Percentiles rank a stretch among this genome's conserved stretches.
phyloP scores from a whole-genome alignment of 2,797 vertebrate species.

The Champsocephalus gunnari region DNA sequence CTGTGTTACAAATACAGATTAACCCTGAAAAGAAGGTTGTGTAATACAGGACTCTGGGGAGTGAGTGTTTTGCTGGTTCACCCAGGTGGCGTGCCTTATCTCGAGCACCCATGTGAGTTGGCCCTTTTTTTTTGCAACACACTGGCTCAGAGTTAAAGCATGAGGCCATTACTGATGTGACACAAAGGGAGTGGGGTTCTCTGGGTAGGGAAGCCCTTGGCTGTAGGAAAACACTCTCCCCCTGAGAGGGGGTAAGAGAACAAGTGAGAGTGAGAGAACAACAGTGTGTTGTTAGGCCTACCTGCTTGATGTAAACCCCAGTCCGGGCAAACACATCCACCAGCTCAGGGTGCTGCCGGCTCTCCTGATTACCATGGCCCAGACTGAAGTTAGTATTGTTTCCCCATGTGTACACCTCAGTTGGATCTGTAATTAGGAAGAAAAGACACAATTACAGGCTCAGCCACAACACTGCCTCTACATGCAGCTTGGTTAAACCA shows the following conservation, averaged over 20 bases:
- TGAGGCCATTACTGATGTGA: conserved; percentile 32
- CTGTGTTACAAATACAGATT: conserved; percentile 28
- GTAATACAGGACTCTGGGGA: conserved; percentile 58
- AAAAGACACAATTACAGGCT: conserved; percentile 49
- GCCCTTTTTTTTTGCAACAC: conserved; percentile 31
- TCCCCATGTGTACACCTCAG: conserved; percentile 97
- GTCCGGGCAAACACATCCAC: conserved; percentile 94
- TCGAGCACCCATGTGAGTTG: conserved; percentile 36
- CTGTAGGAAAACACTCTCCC: conserved; percentile 40
- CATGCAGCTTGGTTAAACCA: conserved; percentile 8
- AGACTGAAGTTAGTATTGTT: conserved; percentile 97
- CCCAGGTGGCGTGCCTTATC: conserved; percentile 54
- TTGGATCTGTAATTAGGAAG: conserved; percentile 88
- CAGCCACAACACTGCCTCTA: background rate
- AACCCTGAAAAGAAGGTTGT: conserved; percentile 42
- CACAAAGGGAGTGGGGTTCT: conserved; percentile 26
- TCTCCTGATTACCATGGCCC: conserved; percentile 96
- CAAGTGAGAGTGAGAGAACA: conserved; percentile 1
- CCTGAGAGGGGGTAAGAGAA: conserved; percentile 13
- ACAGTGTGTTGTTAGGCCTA: conserved; percentile 67
- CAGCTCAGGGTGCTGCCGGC: conserved; percentile 93
- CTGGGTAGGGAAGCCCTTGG: conserved; percentile 42
- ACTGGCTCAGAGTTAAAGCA: conserved; percentile 32
- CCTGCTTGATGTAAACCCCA: conserved; percentile 95
- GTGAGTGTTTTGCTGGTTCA: conserved; percentile 69